These are phyloP conservation scores for Dufourea novaeangliae DNA, from an alignment of 1,140 invertebrate genomes.

Conservation along the genomic window DNA sequence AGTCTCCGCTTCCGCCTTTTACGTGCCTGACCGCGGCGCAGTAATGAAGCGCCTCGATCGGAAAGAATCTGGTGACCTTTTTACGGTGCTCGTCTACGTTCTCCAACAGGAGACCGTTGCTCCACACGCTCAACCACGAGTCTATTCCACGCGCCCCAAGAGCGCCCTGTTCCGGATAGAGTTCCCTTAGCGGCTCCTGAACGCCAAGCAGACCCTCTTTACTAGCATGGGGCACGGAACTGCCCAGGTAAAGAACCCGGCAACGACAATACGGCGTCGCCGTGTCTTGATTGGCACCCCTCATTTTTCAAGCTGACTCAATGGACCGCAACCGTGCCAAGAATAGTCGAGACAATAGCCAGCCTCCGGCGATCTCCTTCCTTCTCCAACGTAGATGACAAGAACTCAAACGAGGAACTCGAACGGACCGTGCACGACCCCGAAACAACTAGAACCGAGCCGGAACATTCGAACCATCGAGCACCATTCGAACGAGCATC, in stretches of 20 bases:
- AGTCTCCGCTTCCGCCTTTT: slow-evolving; percentile 84
- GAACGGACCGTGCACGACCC: background rate
- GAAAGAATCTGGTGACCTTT: slow-evolving; percentile 97
- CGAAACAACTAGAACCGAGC: background rate
- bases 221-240: slow-evolving; percentile 97
- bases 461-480: slow-evolving; percentile 17
- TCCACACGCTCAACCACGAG: slow-evolving; percentile 98
- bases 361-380: background rate
- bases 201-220: slow-evolving; percentile 98
- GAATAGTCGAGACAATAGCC: background rate
- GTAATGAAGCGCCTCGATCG: slow-evolving; percentile 97
- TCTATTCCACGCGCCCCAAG: slow-evolving; percentile 95
- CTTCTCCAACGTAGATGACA: background rate
- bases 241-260: slow-evolving; percentile 98
- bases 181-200: slow-evolving; percentile 96
- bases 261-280: slow-evolving; percentile 96
- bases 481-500: background rate
- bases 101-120: slow-evolving; percentile 96
- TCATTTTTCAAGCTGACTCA: slow-evolving; percentile 65
- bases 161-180: slow-evolving; percentile 97
- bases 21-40: slow-evolving; percentile 97
- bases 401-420: background rate
- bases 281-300: slow-evolving; percentile 76
- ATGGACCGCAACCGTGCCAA: background rate
- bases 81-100: slow-evolving; percentile 98